A percentile compares a stretch with the other conserved stretches of the same genome.
Evolutionary conservation across 2,888 invertebrate species (phyloP).

Genomic region (Tromatobia lineatoria): DNA sequence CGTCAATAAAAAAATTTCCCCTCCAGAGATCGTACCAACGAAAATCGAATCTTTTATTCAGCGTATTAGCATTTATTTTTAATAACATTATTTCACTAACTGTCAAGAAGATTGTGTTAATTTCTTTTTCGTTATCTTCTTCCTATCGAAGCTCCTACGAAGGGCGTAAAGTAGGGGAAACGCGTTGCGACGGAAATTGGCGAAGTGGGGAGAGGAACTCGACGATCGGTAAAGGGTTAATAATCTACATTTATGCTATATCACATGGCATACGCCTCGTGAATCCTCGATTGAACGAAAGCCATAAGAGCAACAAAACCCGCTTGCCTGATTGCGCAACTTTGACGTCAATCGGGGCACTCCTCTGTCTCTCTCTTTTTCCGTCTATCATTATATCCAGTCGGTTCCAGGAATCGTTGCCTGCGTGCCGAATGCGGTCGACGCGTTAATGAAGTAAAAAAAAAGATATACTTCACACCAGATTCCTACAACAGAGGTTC

Average conservation of each 20-base stretch:
- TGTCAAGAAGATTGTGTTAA: background rate
- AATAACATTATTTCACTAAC: slow-evolving; percentile 13
- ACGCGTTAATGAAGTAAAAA: background rate
- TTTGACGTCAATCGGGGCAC: slow-evolving; percentile 12
- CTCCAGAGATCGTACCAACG: background rate
- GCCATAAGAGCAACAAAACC: slow-evolving; percentile 6
- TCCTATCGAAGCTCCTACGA: background rate
- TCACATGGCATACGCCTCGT: background rate
- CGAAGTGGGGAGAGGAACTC: background rate
- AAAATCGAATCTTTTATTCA: background rate
- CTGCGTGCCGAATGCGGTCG: background rate
- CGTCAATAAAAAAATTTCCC: slow-evolving; percentile 19
- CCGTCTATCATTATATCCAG: background rate
- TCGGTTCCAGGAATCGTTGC: slow-evolving; percentile 15
- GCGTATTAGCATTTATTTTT: slow-evolving; percentile 2
- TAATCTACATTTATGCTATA: slow-evolving; percentile 5
- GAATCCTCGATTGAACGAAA: slow-evolving; percentile 25
- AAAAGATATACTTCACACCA: background rate
- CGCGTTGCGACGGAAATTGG: background rate
- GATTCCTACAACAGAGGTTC: background rate
- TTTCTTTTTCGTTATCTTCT: background rate
- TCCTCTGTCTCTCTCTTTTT: background rate
- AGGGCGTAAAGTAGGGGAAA: background rate
- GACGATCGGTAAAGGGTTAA: slow-evolving; percentile 6
- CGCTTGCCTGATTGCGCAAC: slow-evolving; percentile 30